These are phyloP conservation scores for Panagrolaimus sp. DNA, from an alignment of 1,140 invertebrate genomes.

Conservation along the genomic window DNA sequence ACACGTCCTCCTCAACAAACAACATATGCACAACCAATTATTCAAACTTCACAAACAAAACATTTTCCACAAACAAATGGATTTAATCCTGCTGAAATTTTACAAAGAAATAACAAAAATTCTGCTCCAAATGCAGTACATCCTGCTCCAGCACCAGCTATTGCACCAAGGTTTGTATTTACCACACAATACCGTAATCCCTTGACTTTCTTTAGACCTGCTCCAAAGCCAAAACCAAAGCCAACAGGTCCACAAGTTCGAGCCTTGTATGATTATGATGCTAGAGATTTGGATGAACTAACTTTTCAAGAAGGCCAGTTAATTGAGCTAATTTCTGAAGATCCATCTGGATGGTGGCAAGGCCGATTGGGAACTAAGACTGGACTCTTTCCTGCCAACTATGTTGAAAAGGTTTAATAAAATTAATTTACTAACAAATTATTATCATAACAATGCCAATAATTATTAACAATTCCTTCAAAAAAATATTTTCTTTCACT, in stretches of 20 bases:
- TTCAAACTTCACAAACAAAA: background rate
- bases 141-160: constrained; percentile 21
- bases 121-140: constrained; percentile 10
- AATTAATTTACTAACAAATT: no score
- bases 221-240: constrained; percentile 59
- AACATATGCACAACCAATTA: background rate
- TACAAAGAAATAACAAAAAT: background rate
- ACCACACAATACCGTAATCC: no score
- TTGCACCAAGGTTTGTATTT: constrained; percentile 16
- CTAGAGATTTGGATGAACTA: constrained; percentile 69
- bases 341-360: constrained; percentile 70
- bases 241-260: constrained; percentile 63
- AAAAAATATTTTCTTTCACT: no score
- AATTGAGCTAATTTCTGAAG: constrained; percentile 69
- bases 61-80: background rate
- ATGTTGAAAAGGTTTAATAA: constrained; percentile 63
- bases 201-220: constrained; percentile 36
- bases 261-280: constrained; percentile 68
- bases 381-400: constrained; percentile 69
- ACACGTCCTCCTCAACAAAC: background rate
- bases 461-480: no score
- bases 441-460: no score
- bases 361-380: constrained; percentile 64
- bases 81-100: constrained; percentile 10
- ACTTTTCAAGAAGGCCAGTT: constrained; percentile 66